Base-by-base conservation (phyloP, 2,888 invertebrate genomes). In the Drosophila lacicola region DNA sequence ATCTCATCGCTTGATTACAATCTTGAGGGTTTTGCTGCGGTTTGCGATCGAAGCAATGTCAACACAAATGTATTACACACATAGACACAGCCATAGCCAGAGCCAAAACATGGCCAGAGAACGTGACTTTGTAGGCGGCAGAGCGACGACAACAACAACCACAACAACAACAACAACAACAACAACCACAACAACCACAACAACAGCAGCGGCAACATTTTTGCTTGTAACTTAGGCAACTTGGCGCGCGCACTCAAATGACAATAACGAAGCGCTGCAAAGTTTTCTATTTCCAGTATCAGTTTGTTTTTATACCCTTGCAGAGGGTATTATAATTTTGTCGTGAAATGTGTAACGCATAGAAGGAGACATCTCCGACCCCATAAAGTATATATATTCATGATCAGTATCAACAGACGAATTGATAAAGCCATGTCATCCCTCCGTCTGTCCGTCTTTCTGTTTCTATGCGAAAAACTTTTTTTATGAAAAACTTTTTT, bases 181-280 rank as follows among this genome's bases (percentile, higher is more conserved):
- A 50, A 33, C 33, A 36, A 41, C 34, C 36, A 47, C 25, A 54
- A 36, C 39, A 25, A 34, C 36, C 17, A 37, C 57, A 58, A 58
- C 21, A 62, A 66, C 46, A 50, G 58, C 29, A 45, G 50, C 44
- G 67, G 49, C 42, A 37, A 39, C 46, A 33, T 39, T 57, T 44
- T 53, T 29, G 50, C 41, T 10, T 75, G 80, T 78, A 81, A 80
- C 73, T 68, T 66, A 66, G 81, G 66, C 70, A 42, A 73, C 56
- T 69, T 54, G 62, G 37, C 49, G 79, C 49, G 79, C 54, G 50
- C 82, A 67, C 78, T 81, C 79, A 56, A 83, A 83, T 82, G 68
- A 82, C 81, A 81, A 51, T 67, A 69, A 74, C 61, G 39, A 61
- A 74, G 74, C 67, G 63, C 68, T 75, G 56, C 58, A 70, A 64